These are phyloP conservation scores for Zoanthus solanderi DNA, from an alignment of 92 coral and sea anemone genomes.

Conservation along the genomic window DNA sequence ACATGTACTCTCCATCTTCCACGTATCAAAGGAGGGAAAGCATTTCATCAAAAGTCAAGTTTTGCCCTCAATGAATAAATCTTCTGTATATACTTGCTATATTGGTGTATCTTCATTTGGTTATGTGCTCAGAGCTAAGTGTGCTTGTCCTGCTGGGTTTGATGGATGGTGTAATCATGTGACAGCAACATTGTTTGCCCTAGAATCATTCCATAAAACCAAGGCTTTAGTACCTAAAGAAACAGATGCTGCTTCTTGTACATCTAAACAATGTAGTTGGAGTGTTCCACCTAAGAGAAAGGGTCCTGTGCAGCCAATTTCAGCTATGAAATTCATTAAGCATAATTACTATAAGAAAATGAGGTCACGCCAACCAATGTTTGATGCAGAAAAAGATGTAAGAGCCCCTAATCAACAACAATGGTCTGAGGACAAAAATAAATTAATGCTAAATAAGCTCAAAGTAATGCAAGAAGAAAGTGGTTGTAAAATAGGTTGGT, in stretches of 20 bases:
- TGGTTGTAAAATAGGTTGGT: conserved; percentile 41
- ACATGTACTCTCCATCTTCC: conserved; percentile 41
- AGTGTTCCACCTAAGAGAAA: conserved; percentile 63
- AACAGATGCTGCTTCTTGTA: conserved; percentile 15
- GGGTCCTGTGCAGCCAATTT: conserved; percentile 43
- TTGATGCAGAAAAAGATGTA: conserved; percentile 18
- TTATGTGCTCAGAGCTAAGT: conserved; percentile 26
- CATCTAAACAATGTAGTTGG: conserved; percentile 60
- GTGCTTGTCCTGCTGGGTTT: conserved; percentile 53
- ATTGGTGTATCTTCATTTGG: conserved; percentile 20
- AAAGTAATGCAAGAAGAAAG: background rate
- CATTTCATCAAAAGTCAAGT: conserved; percentile 38
- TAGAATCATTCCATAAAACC: conserved; percentile 1
- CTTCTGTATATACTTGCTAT: conserved; percentile 39
- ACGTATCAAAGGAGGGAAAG: conserved; percentile 17
- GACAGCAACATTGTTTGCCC: conserved; percentile 31
- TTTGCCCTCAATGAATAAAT: conserved; percentile 57
- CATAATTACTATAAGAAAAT: conserved; percentile 21
- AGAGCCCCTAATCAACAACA: conserved; percentile 28
- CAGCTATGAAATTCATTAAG: conserved; percentile 49
- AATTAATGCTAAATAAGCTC: conserved; percentile 3
- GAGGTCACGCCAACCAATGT: background rate
- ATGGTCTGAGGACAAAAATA: conserved; percentile 11
- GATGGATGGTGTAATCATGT: conserved; percentile 54
- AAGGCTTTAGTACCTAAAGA: conserved; percentile 17